Percentiles rank a stretch among this genome's conserved stretches.
These are phyloP conservation scores for Stratiomys singularior DNA, from an alignment of 2,888 invertebrate genomes.

Conservation along the genomic window DNA sequence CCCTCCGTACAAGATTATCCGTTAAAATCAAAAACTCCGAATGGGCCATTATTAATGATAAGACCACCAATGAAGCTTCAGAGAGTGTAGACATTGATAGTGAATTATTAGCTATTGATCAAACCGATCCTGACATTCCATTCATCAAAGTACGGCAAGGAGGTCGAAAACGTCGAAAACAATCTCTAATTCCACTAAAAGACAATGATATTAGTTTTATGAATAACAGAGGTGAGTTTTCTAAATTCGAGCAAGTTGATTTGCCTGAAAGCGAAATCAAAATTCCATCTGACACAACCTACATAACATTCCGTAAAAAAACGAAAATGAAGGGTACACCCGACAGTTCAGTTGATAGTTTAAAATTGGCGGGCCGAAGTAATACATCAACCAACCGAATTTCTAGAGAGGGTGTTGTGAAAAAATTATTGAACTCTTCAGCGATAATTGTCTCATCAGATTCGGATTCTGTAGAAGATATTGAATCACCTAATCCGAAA, in stretches of 20 bases:
- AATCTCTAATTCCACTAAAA: not conserved
- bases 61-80: not conserved
- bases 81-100: not conserved
- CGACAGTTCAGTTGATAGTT: not conserved
- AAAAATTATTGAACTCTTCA: not conserved
- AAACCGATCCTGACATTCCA: slow-evolving; percentile 20
- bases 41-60: slow-evolving; percentile 2
- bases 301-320: slow-evolving; percentile 27
- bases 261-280: not conserved
- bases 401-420: not conserved
- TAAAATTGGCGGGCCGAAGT: not conserved
- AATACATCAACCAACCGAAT: not conserved
- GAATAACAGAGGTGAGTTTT: slow-evolving; percentile 24
- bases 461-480: slow-evolving; percentile 25
- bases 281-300: not conserved
- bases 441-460: slow-evolving; percentile 13
- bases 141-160: not conserved
- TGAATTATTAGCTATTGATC: slow-evolving; percentile 14
- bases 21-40: slow-evolving; percentile 9
- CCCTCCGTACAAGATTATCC: slow-evolving; percentile 17
- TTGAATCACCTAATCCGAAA: not conserved
- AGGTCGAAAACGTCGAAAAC: slow-evolving; percentile 23
- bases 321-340: not conserved
- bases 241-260: not conserved
- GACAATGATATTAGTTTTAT: slow-evolving; percentile 30